Conservation (phyloP, 2,888 invertebrate species). For the Drosophila pseudotakahashii region DNA sequence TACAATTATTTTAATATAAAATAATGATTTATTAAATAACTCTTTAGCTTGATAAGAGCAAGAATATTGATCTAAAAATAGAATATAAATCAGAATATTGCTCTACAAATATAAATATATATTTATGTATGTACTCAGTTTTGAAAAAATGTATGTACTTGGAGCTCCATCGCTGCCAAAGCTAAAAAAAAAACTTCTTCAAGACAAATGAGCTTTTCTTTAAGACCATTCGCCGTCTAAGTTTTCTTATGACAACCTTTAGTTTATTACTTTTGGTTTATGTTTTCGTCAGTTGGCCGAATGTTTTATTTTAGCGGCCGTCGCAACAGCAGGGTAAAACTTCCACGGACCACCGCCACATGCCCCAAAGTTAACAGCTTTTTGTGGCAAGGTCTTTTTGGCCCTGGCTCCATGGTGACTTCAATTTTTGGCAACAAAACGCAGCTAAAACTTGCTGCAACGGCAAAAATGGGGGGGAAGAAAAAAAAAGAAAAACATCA, state of each 20-base stretch:
- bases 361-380: slow-evolving; percentile 25
- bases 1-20: no score
- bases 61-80: not conserved
- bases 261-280: slow-evolving; percentile 70
- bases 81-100: no score
- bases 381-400: slow-evolving; percentile 58
- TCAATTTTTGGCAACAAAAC: slow-evolving; percentile 59
- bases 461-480: slow-evolving; percentile 40
- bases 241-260: slow-evolving; percentile 63
- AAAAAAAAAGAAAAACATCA: slow-evolving; percentile 21
- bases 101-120: no score
- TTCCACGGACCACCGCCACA: not conserved
- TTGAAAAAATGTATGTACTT: not conserved
- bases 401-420: slow-evolving; percentile 61
- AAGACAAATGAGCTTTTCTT: slow-evolving; percentile 43
- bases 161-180: not conserved
- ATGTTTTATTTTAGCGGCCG: slow-evolving; percentile 58
- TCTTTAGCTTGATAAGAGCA: no score
- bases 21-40: no score
- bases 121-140: not conserved
- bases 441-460: slow-evolving; percentile 60
- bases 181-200: slow-evolving; percentile 21
- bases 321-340: slow-evolving; percentile 55
- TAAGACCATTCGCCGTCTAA: slow-evolving; percentile 39
- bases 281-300: slow-evolving; percentile 58